phyloP scores from a whole-genome alignment of 2,888 invertebrate species.

The Dendrolimus houi region DNA sequence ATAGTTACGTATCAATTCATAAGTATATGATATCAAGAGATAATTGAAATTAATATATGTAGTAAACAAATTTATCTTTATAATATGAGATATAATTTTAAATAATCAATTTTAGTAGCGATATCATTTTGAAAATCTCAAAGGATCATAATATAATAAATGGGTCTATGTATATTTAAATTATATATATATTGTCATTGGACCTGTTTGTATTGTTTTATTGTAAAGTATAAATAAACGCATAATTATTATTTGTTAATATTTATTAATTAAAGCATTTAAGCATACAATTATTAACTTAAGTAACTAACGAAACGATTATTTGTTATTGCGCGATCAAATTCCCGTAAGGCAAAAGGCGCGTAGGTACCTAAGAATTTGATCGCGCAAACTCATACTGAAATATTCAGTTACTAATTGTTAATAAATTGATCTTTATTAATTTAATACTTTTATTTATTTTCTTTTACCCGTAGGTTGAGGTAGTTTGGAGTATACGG shows the following conservation, averaged over 20 bases:
- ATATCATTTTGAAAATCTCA: too few species aligned
- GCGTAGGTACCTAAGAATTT: conserved; percentile 23
- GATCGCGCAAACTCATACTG: conserved; percentile 38
- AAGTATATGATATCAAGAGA: neutral
- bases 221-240: conserved; percentile 19
- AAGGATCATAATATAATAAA: too few species aligned
- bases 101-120: too few species aligned
- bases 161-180: neutral
- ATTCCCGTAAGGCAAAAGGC: conserved; percentile 16
- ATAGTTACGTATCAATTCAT: neutral
- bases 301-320: conserved; percentile 61
- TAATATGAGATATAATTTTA: neutral
- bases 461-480: conserved; percentile 11
- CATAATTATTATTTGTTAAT: conserved; percentile 67
- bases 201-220: neutral
- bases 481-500: neutral
- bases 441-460: conserved; percentile 26
- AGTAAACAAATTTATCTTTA: neutral
- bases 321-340: conserved; percentile 51
- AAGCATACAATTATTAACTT: conserved; percentile 47
- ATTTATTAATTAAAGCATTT: conserved; percentile 64
- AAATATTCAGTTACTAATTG: conserved; percentile 67
- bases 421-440: conserved; percentile 71
- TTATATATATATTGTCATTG: neutral
- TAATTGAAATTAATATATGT: conserved; percentile 1